Evolutionary conservation across 2,113 vertebrate species (phyloP).

Genomic region (Paracanthobrama guichenoti): DNA sequence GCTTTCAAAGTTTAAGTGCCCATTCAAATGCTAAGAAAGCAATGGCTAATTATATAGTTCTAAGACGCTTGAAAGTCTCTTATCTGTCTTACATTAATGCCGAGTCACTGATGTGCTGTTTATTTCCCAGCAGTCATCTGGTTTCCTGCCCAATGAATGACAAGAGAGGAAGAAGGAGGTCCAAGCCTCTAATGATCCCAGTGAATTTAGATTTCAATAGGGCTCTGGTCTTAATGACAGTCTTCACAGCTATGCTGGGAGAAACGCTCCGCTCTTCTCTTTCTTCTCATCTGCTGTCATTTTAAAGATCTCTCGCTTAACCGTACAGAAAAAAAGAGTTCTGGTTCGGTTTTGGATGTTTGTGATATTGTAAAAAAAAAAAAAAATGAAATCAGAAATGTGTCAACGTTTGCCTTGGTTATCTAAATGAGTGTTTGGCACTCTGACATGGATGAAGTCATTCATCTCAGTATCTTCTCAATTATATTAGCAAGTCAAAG

Average conservation of each 20-base stretch:
- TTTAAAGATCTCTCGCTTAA: background rate
- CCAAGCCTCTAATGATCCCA: constrained; percentile 54
- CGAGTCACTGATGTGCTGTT: constrained; percentile 71
- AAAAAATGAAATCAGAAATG: background rate
- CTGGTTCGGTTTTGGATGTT: background rate
- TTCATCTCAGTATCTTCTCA: constrained; percentile 22
- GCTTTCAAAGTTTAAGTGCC: constrained; percentile 78
- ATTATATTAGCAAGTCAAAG: constrained; percentile 10
- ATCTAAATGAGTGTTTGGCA: background rate
- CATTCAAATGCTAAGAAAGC: constrained; percentile 81
- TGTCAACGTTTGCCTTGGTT: background rate
- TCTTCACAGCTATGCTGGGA: constrained; percentile 33
- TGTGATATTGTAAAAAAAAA: background rate
- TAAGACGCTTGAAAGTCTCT: constrained; percentile 80
- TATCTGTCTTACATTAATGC: constrained; percentile 78
- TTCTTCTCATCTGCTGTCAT: constrained; percentile 25
- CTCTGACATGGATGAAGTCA: constrained; percentile 22
- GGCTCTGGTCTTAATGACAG: constrained; percentile 44
- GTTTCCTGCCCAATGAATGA: constrained; percentile 64
- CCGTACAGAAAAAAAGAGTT: background rate
- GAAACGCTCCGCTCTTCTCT: background rate
- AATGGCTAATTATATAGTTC: constrained; percentile 79
- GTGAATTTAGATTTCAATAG: constrained; percentile 56
- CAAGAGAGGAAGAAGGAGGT: constrained; percentile 53
- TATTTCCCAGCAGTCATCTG: constrained; percentile 72